Evolutionary conservation across 2,113 vertebrate genomes (phyloP).

Genomic region (Pollimyrus isidori): DNA sequence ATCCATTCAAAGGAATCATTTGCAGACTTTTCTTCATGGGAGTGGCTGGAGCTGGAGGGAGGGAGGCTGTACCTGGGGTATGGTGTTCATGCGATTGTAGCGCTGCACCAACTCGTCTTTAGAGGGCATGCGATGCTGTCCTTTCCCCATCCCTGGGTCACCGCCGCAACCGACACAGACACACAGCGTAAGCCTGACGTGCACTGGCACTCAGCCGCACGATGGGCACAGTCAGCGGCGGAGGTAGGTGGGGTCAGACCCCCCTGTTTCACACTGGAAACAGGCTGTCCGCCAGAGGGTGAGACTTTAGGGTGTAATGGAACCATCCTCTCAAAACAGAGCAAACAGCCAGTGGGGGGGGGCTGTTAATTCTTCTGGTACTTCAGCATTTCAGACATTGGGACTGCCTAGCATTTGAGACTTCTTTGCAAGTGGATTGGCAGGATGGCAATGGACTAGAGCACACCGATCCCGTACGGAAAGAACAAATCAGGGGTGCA

Average conservation of each 20-base stretch:
- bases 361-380: background rate
- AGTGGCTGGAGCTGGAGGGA: background rate
- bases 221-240: background rate
- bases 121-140: slow-evolving; percentile 96
- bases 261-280: background rate
- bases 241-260: background rate
- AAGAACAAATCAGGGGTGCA: slow-evolving; percentile 1
- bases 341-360: background rate
- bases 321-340: background rate
- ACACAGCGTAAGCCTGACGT: background rate
- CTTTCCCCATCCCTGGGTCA: slow-evolving; percentile 92
- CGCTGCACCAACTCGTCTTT: slow-evolving; percentile 97
- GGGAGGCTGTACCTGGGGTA: slow-evolving; percentile 81
- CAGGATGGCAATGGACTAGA: slow-evolving; percentile 12
- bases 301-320: background rate
- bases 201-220: background rate
- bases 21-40: background rate
- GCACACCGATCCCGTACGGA: slow-evolving; percentile 7
- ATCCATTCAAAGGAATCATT: background rate
- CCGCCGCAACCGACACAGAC: slow-evolving; percentile 21
- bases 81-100: slow-evolving; percentile 98
- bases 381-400: background rate
- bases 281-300: background rate
- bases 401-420: background rate
- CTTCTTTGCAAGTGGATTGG: background rate